Base-by-base conservation (phyloP, 2,113 vertebrate genomes). In the Numida meleagris region DNA sequence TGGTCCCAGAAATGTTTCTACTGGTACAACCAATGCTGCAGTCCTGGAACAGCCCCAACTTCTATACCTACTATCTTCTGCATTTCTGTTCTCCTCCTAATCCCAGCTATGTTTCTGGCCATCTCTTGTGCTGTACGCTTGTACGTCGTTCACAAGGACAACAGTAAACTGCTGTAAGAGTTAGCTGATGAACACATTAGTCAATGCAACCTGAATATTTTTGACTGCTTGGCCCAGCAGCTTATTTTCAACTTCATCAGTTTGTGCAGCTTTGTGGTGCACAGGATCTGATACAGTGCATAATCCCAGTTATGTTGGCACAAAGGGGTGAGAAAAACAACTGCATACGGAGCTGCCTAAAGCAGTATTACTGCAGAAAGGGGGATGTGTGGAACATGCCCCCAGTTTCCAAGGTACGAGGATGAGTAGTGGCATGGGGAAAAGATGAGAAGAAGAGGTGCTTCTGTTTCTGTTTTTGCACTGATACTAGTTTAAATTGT, bases 281-380 rank as follows among this genome's bases (percentile, higher is more conserved):
- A 15, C 29, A 61, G 58, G 24, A 61, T 76, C 55, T 12, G 20
- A 20, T 62, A 31, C 13, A 45, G 45, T 81, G 27, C 21, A 63
- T 71, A 42, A 70, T 58, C 55, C 31, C 51, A 53, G 21, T 51
- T 48, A 48, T 43, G 25, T 14, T 8, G 53, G 55, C 50, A 51
- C 1, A 7, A 68, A 43, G 53, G 19, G 9, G 5, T 62, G n/a
- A 36, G 43, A 72, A 58, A 51, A 75, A 16, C 6, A 61, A 20
- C n/a, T 72, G 48, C 63, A 12, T 86, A 24, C 58, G 72, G 38
- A 73, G 29, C 31, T 82, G 23, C 43, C 23, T 61, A 79, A 63
- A 21, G 2, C 13, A 0, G 0, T 78, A 15, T 38, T 20, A 31
- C 34, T 12, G 7, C 36, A 89, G 48, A n/a, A 76, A 65, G 46